phyloP scores from a whole-genome alignment of 64 coral and sea anemone genomes.

The Catalaphyllia jardinei region DNA sequence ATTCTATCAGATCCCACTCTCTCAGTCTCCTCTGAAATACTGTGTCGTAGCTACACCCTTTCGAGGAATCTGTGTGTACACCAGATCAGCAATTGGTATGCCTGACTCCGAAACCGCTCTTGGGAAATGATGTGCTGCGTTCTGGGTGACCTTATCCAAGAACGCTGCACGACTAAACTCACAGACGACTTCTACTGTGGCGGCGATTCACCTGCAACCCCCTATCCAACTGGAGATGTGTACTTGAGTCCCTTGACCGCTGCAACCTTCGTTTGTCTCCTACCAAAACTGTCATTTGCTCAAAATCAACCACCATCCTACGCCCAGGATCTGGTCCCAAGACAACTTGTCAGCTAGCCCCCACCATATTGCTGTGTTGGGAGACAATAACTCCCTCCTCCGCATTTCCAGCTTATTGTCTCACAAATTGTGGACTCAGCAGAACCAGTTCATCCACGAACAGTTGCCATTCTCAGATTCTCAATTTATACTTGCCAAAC shows the following conservation, averaged over 20 bases:
- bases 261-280: conserved; percentile 27
- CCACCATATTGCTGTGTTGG: not conserved
- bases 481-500: too few relatives aligned
- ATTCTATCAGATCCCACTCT: conserved; percentile 31
- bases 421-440: too few relatives aligned
- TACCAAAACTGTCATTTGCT: conserved; percentile 35
- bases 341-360: conserved; percentile 12
- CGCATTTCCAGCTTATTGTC: too few relatives aligned
- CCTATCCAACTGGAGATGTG: not conserved
- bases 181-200: conserved; percentile 40
- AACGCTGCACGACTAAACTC: not conserved
- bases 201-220: conserved; percentile 3
- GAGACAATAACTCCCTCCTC: too few relatives aligned
- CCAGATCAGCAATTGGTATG: conserved; percentile 12
- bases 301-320: conserved; percentile 48
- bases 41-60: conserved; percentile 6
- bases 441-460: too few relatives aligned
- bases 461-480: too few relatives aligned
- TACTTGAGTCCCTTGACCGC: not conserved
- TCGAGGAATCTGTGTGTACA: conserved; percentile 8
- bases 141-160: not conserved
- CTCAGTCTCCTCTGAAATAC: conserved; percentile 1
- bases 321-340: conserved; percentile 42
- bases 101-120: not conserved
- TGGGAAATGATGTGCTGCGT: not conserved